Base-by-base conservation (phyloP, 2,113 vertebrate species). In the Lycaon pictus region DNA sequence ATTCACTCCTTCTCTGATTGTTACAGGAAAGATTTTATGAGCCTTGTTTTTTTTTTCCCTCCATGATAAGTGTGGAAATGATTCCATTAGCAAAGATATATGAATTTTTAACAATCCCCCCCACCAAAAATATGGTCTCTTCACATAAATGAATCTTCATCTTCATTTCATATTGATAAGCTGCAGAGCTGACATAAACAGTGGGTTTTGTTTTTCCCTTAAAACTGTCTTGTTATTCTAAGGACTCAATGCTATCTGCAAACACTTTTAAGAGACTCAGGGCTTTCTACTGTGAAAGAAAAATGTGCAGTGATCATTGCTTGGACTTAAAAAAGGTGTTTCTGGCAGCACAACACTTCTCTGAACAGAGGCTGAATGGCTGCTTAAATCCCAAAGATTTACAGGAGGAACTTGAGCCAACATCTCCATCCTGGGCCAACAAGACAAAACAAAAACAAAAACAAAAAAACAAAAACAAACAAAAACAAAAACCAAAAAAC, bases 101-200 rank as follows among this genome's bases (percentile, higher is more conserved):
- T 55, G 15, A 93, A 95, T 91, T 88, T 92, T 96, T 96, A 96
- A 94, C 79, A 92, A 55, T n/a, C 16, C 53, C 65, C 65, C 22
- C 23, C 48, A 79, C 62, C 19, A n/a, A 56, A 71, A 81, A 93
- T 79, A 71, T 25, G n/a, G 11, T 80, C 81, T 51, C 83, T 71
- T 96, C 93, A 74, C 23, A 92, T 62, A 82, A 80, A 74, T 60
- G 7, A 92, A 94, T 81, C 72, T 72, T 87, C 58, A 88, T 84
- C 69, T 91, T 94, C 83, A 94, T 92, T 94, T 96, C 69, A 84
- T 81, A 81, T 83, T 83, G 67, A 95, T 94, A 85, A 92, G 58
- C 69, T 58, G 20, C 55, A 88, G 62, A 81, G 51, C 37, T 85
- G 56, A 82, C 56, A 93, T 55, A 60, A 83, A 53, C 27, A 53